These are phyloP conservation scores for Dufourea novaeangliae DNA, from an alignment of 1,140 invertebrate genomes.

Conservation along the genomic window DNA sequence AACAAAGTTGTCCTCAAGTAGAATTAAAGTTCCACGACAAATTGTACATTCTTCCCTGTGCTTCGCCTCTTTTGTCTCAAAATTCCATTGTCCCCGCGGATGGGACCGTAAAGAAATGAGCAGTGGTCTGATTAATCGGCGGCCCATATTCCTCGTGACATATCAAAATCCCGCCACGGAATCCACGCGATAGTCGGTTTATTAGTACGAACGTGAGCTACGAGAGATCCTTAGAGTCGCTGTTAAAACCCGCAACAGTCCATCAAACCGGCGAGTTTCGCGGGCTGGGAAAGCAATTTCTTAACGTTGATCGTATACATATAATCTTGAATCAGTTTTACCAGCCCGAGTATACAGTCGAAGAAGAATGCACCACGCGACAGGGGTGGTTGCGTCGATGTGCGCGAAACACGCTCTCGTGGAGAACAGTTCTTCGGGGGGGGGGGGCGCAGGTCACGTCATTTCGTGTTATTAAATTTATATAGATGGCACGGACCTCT, in stretches of 20 bases:
- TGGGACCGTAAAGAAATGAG: not conserved
- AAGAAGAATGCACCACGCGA: slow-evolving; percentile 34
- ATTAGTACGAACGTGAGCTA: not conserved
- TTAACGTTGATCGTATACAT: slow-evolving; percentile 41
- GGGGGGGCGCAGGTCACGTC: slow-evolving; percentile 64
- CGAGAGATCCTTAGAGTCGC: not conserved
- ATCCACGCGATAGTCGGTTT: slow-evolving; percentile 4
- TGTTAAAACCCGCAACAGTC: not conserved
- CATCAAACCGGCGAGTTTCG: slow-evolving; percentile 37
- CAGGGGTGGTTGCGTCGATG: slow-evolving; percentile 57
- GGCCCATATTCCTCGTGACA: slow-evolving; percentile 22
- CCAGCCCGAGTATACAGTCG: slow-evolving; percentile 23
- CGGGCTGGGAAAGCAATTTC: slow-evolving; percentile 42
- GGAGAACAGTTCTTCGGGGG: slow-evolving; percentile 35
- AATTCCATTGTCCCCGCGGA: not conserved
- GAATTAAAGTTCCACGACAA: not conserved
- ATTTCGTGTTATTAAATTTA: slow-evolving; percentile 73
- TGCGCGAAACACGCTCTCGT: slow-evolving; percentile 12
- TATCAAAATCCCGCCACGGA: slow-evolving; percentile 23
- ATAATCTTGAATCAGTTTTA: slow-evolving; percentile 63
- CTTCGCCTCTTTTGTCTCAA: not conserved
- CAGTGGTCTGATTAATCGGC: slow-evolving; percentile 29
- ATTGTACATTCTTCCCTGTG: not conserved
- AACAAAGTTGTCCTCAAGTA: not conserved
- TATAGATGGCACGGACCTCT: slow-evolving; percentile 67